Conservation (phyloP, 1,140 invertebrate genomes). For the Drosophila mayri region DNA sequence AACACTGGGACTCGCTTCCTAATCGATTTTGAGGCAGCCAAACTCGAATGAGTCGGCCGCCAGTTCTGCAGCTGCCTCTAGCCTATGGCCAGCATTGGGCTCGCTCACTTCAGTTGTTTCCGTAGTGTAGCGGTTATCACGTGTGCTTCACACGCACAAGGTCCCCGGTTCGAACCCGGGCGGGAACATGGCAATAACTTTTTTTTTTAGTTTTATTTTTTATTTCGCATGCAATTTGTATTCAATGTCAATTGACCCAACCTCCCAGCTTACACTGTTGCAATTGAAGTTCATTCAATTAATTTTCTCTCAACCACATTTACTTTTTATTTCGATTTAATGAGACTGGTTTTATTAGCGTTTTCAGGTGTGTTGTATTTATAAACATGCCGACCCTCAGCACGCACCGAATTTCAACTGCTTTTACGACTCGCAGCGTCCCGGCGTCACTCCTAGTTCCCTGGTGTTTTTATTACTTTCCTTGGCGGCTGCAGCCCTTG, state of each 20-base stretch:
- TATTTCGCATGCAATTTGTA: conserved; percentile 7
- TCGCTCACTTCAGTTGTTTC: conserved; percentile 41
- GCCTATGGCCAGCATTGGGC: background rate
- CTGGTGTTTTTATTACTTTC: conserved; percentile 59
- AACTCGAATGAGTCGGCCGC: too few species aligned
- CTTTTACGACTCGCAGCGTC: conserved; percentile 57
- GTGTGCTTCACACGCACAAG: conserved; percentile 89
- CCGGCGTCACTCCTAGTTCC: conserved; percentile 41
- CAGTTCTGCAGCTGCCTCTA: background rate
- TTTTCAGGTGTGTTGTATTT: conserved; percentile 66
- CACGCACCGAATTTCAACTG: conserved; percentile 59
- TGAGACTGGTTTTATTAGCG: conserved; percentile 63
- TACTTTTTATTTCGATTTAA: conserved; percentile 62
- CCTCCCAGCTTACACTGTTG: background rate
- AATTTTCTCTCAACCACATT: conserved; percentile 36
- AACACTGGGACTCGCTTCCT: conserved; percentile 32
- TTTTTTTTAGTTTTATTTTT: conserved; percentile 6
- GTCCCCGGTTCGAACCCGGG: conserved; percentile 88
- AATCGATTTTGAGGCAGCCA: background rate
- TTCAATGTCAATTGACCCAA: conserved; percentile 19
- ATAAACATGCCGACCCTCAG: conserved; percentile 70
- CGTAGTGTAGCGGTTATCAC: conserved; percentile 87
- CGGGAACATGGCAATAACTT: conserved; percentile 85
- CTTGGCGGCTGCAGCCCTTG: conserved; percentile 36
- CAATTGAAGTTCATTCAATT: conserved; percentile 11